Base-by-base conservation (phyloP, 2,797 vertebrate genomes). In the Enteromius trimaculatus region DNA sequence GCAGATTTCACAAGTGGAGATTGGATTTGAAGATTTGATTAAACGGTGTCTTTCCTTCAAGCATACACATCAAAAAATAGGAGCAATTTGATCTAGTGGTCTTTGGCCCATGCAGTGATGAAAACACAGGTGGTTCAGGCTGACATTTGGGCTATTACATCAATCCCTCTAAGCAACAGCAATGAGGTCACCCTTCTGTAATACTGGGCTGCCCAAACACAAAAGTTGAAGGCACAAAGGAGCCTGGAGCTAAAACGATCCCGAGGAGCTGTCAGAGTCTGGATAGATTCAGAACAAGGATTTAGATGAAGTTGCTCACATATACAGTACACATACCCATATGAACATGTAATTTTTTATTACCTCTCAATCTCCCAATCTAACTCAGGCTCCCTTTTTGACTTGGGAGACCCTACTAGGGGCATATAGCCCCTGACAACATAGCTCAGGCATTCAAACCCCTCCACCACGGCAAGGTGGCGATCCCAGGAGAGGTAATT, bases 191-290 rank as follows among this genome's bases (percentile, higher is more conserved):
- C 31, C 17, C 6, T 29, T 53, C 42, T 64, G 29, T 64, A 49
- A 74, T 65, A 53, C 66, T 53, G 39, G 6, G 23, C 29, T 64
- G n/a, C 8, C 58, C 31, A n/a, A n/a, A 60, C 39, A 49, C 16
- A 42, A 76, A 75, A 55, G 60, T 47, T 82, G 47, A 81, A 49
- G 71, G 17, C 58, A 76, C 44, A 66, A 55, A 34, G 49, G 6
- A 66, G 31, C 29, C 80, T 64, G 21, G 21, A 42, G 80, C n/a
- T 82, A 65, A 75, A 53, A 82, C 34, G 16, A 26, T 82, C 71
- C 71, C n/a, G 71, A 53, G 10, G 44, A 29, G 60, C 47, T 66
- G 44, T 75, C 80, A 76, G 44, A 66, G 31, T 39, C 47, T 37
- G 47, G 10, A 55, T 2, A 16, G 44, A 65, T 76, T 82, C 6